Conservation (phyloP, 2,113 vertebrate species). For the Rhinopomastus cyanomelas region DNA sequence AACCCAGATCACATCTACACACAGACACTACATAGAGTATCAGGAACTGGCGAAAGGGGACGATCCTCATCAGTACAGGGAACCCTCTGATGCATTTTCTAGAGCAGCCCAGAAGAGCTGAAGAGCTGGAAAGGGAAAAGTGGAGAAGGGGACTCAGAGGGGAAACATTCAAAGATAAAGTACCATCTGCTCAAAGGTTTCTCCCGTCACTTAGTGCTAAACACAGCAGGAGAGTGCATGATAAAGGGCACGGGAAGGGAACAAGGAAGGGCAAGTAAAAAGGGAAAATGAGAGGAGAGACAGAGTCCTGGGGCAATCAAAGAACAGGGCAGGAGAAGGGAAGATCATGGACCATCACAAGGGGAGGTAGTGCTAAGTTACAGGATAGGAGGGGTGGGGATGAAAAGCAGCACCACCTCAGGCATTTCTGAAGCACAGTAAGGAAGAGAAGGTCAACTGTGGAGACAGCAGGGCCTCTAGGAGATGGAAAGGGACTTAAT, state of each 20-base stretch:
- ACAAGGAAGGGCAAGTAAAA: not conserved
- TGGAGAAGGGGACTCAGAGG: slow-evolving; percentile 57
- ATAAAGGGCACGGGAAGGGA: slow-evolving; percentile 48
- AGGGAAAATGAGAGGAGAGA: not conserved
- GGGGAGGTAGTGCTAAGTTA: not conserved
- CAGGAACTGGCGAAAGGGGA: not conserved
- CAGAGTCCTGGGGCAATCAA: not conserved
- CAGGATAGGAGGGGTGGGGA: not conserved
- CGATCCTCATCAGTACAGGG: not conserved
- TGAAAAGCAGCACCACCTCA: not conserved
- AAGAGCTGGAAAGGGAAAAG: slow-evolving; percentile 46
- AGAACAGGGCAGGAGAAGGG: not conserved
- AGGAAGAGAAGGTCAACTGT: slow-evolving; percentile 55
- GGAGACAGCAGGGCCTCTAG: slow-evolving; percentile 44
- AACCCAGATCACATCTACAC: not conserved
- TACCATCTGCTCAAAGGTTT: slow-evolving; percentile 68
- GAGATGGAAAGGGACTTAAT: slow-evolving; percentile 55
- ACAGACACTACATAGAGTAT: not conserved
- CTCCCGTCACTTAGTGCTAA: slow-evolving; percentile 40
- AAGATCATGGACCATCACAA: not conserved
- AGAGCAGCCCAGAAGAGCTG: not conserved
- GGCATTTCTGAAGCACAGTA: slow-evolving; percentile 1
- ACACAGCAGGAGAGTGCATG: slow-evolving; percentile 10
- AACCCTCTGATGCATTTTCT: not conserved
- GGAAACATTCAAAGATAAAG: slow-evolving; percentile 64